Conservation (phyloP, 2,797 vertebrate species). For the Ceyx erithaca region DNA sequence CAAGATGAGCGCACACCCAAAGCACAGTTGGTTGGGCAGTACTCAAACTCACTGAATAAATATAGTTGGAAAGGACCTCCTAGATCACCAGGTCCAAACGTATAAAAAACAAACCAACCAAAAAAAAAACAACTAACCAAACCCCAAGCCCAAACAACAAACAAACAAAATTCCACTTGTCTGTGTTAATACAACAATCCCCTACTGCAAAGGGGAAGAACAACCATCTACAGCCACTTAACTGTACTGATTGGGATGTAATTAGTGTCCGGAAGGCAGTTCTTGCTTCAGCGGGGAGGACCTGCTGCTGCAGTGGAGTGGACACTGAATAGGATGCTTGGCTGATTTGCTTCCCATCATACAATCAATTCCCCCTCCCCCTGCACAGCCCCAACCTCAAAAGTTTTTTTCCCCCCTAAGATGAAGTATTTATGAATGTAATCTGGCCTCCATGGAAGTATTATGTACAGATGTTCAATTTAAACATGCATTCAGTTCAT, state of each 20-base stretch:
- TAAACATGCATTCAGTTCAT: background rate
- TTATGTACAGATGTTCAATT: background rate
- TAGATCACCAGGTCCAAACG: no score
- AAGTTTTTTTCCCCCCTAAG: no score
- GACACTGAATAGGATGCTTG: background rate
- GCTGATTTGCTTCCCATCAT: background rate
- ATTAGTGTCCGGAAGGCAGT: background rate
- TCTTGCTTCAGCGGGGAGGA: background rate
- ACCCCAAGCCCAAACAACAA: no score
- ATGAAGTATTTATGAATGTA: background rate
- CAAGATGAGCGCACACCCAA: background rate
- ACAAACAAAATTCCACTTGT: no score
- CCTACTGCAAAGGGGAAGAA: background rate
- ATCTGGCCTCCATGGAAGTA: background rate
- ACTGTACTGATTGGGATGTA: rapidly evolving
- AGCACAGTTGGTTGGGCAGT: background rate
- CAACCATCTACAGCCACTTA: background rate
- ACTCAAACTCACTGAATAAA: background rate
- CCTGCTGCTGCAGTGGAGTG: background rate
- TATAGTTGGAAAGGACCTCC: no score
- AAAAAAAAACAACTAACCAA: no score
- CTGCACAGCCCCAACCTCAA: background rate
- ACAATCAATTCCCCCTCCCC: background rate
- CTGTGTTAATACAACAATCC: background rate
- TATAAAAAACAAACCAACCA: no score